Evolutionary conservation across 1,140 invertebrate genomes (phyloP).

Genomic region (Pomacea maculata): DNA sequence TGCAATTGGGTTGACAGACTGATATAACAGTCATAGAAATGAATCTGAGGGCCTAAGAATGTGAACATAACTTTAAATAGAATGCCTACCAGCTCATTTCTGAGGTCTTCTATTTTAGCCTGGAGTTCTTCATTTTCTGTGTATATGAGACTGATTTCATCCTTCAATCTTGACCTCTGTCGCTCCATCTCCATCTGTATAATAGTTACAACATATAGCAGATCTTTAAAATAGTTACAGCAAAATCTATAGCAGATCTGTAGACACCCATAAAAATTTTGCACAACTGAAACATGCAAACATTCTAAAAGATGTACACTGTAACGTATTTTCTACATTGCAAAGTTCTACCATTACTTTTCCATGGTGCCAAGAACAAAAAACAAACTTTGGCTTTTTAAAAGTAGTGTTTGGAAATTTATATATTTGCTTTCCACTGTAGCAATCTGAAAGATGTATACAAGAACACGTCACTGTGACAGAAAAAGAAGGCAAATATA

Average conservation of each 20-base stretch:
- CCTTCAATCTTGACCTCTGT: conserved; percentile 47
- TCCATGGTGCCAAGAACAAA: background rate
- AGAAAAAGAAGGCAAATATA: no score
- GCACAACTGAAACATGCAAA: no score
- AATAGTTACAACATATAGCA: background rate
- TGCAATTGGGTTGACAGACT: background rate
- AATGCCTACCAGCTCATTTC: conserved; percentile 48
- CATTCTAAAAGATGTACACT: no score
- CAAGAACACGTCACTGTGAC: no score
- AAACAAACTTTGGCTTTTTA: no score
- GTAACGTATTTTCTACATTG: no score
- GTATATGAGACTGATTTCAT: conserved; percentile 47
- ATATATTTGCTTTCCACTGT: no score
- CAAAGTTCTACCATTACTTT: no score
- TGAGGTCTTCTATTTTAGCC: conserved; percentile 53
- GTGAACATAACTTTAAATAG: background rate
- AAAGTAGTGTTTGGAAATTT: no score
- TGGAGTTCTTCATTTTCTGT: conserved; percentile 57
- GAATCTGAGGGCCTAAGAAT: background rate
- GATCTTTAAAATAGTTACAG: background rate
- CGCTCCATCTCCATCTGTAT: conserved; percentile 58
- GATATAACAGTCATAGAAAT: background rate
- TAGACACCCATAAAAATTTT: no score
- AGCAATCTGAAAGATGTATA: no score
- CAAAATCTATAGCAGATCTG: no score